Evolutionary conservation across 2,888 invertebrate genomes (phyloP), one percentile per base, ranked within the genome.

Genomic region (Macaria liturata): DNA sequence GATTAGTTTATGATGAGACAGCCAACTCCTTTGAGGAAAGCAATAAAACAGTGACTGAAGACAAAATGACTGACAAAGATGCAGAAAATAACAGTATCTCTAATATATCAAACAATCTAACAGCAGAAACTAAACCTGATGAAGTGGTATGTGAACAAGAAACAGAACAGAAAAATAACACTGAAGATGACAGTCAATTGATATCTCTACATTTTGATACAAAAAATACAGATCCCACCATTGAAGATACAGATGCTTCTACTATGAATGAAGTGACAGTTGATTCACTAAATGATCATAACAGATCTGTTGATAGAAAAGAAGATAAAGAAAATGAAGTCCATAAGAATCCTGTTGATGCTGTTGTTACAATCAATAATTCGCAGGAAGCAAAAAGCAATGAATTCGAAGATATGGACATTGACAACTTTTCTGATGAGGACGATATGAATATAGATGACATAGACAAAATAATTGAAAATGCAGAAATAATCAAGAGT

Each of bases 401-500:
- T 34, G 57, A 61, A 57, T 63, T 34, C 46, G 67, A 71, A 46
- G 30, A 46, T 34, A 56, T 59, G 55, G 62, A 71, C n/a, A 54
- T 55, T 51, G 77, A 81, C 61, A 54, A 75, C 55, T 86, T 86
- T 63, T 82, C 84, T 45, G 86, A 88, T 67, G 78, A 20, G 2
- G 20, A 86, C 71, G 86, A 85, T 66, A 65, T 85, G 39, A 79
- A 86, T 64, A 80, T 85, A 70, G 83, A 83, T 46, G 84, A 90
- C 61, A 84, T 90, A 64, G 87, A 89, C 64, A 76, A 65, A 57
- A 72, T 90, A 7, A 85, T 87, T 60, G 82, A 86, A 79, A 84
- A 81, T 71, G 83, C 85, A 46, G 83, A 84, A 72, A 76, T 82
- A 48, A 68, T 78, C 53, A 74, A 70, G 76, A 78, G 86, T 86